Evolutionary conservation across 1,140 invertebrate species (phyloP).

Genomic region (Bombus sibiricus): DNA sequence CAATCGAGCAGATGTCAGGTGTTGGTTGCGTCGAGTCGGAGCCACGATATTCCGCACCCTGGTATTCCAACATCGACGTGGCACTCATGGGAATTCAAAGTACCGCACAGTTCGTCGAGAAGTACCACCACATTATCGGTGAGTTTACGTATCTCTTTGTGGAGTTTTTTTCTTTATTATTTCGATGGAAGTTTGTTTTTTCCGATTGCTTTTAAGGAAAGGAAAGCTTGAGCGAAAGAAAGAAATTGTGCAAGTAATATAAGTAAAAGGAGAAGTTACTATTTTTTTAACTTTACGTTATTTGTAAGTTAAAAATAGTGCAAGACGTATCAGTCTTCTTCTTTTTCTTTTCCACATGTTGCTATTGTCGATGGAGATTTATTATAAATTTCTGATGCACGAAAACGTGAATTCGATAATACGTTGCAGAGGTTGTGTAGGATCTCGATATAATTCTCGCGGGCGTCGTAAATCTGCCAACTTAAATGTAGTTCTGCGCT

Average conservation of each 20-base stretch:
- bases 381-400: neutral
- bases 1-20: constrained; percentile 65
- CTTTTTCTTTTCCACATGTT: neutral
- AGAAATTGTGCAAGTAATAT: constrained; percentile 6
- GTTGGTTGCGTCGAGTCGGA: constrained; percentile 64
- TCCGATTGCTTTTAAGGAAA: neutral
- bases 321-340: neutral
- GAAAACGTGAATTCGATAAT: neutral
- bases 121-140: constrained; percentile 81
- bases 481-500: constrained; percentile 44
- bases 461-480: constrained; percentile 47
- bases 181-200: no score
- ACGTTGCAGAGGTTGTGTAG: constrained; percentile 11
- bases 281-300: neutral
- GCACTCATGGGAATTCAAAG: constrained; percentile 83
- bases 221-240: neutral
- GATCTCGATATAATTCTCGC: constrained; percentile 19
- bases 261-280: neutral
- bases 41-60: constrained; percentile 65
- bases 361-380: neutral
- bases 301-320: neutral
- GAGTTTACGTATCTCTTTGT: constrained; percentile 35
- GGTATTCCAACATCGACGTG: constrained; percentile 71
- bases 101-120: constrained; percentile 80
- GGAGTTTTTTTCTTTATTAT: neutral